phyloP scores from a whole-genome alignment of 1,140 invertebrate genomes.

The Chironomus striatipennis region DNA sequence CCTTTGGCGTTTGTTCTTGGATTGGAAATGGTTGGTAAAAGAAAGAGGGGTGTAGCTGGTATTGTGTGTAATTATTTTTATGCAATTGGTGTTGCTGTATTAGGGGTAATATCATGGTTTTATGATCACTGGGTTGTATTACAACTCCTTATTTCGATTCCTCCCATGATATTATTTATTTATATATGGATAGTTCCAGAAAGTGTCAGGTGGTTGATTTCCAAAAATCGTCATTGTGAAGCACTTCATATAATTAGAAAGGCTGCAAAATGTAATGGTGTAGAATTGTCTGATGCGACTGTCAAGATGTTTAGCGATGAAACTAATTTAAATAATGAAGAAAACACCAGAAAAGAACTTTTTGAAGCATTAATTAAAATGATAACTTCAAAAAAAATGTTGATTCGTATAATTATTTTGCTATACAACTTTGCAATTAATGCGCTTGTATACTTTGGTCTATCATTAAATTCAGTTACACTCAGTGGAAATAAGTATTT shows the following conservation, averaged over 20 bases:
- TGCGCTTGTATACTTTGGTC: constrained; percentile 61
- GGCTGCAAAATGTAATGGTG: constrained; percentile 60
- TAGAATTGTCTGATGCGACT: constrained; percentile 42
- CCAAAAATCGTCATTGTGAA: constrained; percentile 54
- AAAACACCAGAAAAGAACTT: constrained; percentile 31
- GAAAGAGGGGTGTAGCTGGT: constrained; percentile 62
- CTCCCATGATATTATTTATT: constrained; percentile 52
- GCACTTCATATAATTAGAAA: constrained; percentile 49
- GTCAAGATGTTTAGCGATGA: constrained; percentile 3
- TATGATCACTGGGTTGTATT: constrained; percentile 60
- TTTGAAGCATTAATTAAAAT: constrained; percentile 40
- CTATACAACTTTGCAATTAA: constrained; percentile 53
- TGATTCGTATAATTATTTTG: constrained; percentile 42
- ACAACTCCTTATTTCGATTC: constrained; percentile 55
- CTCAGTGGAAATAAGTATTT: constrained; percentile 56
- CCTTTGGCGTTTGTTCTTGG: constrained; percentile 53
- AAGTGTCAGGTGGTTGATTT: constrained; percentile 65
- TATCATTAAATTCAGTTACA: constrained; percentile 58
- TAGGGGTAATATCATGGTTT: constrained; percentile 57
- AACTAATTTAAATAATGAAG: constrained; percentile 22
- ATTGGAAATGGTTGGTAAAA: constrained; percentile 67
- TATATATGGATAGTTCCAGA: constrained; percentile 53
- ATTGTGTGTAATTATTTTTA: constrained; percentile 61
- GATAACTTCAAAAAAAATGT: constrained; percentile 41
- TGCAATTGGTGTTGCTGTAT: constrained; percentile 58